Evolutionary conservation across 2,888 invertebrate genomes (phyloP), one percentile per base, ranked within the genome.

Genomic region (Margaritifera margaritifera): DNA sequence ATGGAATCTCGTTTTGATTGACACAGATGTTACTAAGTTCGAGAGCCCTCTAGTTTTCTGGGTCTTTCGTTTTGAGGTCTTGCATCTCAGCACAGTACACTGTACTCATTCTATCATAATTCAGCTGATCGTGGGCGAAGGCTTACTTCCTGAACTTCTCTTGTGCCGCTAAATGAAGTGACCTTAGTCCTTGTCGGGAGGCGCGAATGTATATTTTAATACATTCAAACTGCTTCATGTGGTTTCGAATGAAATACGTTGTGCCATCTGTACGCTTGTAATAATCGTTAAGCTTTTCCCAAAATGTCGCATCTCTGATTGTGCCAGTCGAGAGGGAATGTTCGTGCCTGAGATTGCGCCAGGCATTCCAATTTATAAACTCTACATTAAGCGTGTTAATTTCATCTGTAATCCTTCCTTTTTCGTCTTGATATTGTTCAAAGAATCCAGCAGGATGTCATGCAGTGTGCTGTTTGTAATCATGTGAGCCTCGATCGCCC

Each of bases 151-250:
- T 53, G 8, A 62, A 27, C 18, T 42, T 25, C 25, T 62, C 62
- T n/a, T 62, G 62, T 62, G 62, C 61, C 20, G 24, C 24, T 6
- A 62, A 52, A 62, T 62, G 60, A 22, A 62, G 52, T 53, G 15
- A 54, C 62, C 62, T 27, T 51, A 53, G 27, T 27, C 62, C 62
- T 42, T 24, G 53, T 27, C 62, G 22, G 19, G 62, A 62, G 1
- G 62, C 25, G 24, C 52, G 18, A 4, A 51, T 62, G 62, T 62
- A 31, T 25, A 52, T 62, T 2, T 27, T 52, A 24, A 53, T 62
- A 42, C 62, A 62, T 19, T 62, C 52, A 62, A 62, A 62, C 42
- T 62, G 24, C 6, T 24, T 20, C 62, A 19, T 62, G 20, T 62
- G 54, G 25, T 62, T 52, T n/a, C 62, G 24, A 54, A 50, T 52